These are phyloP conservation scores for Eledona agricola DNA, from an alignment of 2,888 invertebrate genomes.

Conservation along the genomic window DNA sequence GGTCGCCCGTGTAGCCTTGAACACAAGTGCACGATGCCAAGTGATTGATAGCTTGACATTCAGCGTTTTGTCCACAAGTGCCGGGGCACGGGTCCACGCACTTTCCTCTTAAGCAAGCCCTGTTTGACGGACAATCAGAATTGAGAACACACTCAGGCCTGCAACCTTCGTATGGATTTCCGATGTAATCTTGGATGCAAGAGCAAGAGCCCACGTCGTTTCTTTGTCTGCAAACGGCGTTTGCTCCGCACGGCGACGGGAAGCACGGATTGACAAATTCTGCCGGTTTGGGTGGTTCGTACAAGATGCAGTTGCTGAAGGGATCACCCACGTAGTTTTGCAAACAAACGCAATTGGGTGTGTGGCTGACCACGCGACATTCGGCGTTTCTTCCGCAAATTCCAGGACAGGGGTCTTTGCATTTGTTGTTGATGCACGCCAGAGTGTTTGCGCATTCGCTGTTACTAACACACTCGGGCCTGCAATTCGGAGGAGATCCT, in stretches of 20 bases:
- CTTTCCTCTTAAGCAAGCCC: slow-evolving; percentile 73
- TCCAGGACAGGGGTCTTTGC: slow-evolving; percentile 73
- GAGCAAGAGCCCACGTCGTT: slow-evolving; percentile 66
- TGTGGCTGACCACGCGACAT: slow-evolving; percentile 68
- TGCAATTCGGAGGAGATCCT: slow-evolving; percentile 78
- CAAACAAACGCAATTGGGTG: slow-evolving; percentile 68
- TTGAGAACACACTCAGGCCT: slow-evolving; percentile 72
- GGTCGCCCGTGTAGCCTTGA: slow-evolving; percentile 72
- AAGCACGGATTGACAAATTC: slow-evolving; percentile 64
- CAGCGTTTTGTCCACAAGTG: slow-evolving; percentile 71
- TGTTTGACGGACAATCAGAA: slow-evolving; percentile 72
- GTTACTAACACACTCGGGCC: slow-evolving; percentile 79
- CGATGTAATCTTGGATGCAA: slow-evolving; percentile 69
- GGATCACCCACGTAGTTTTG: slow-evolving; percentile 68
- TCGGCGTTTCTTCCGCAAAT: slow-evolving; percentile 67
- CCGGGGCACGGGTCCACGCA: slow-evolving; percentile 72
- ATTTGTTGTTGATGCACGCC: slow-evolving; percentile 79
- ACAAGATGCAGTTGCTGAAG: slow-evolving; percentile 62
- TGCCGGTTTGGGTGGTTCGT: slow-evolving; percentile 41
- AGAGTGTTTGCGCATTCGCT: slow-evolving; percentile 75
- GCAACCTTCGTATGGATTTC: slow-evolving; percentile 72
- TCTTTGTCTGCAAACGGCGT: slow-evolving; percentile 68
- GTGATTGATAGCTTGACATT: slow-evolving; percentile 73
- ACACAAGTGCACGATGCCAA: slow-evolving; percentile 71
- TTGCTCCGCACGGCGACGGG: slow-evolving; percentile 74